Conservation (phyloP, 2,113 vertebrate genomes). For the Scomber colias region DNA sequence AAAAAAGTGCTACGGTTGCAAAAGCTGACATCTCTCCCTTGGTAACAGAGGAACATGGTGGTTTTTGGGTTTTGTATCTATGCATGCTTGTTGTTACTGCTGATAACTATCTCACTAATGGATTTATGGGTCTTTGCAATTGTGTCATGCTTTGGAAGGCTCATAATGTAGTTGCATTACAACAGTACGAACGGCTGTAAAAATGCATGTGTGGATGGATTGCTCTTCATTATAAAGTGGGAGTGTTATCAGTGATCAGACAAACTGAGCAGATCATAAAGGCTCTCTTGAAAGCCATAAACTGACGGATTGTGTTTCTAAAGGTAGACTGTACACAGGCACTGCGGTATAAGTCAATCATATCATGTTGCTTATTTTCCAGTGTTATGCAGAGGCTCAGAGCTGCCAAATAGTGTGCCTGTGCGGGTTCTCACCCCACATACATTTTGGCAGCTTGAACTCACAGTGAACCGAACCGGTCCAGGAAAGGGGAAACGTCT, state of each 20-base stretch:
- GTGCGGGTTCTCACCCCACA: conserved; percentile 37
- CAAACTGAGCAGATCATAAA: conserved; percentile 30
- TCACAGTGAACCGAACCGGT: conserved; percentile 61
- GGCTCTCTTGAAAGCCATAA: conserved; percentile 39
- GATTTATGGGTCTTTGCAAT: conserved; percentile 44
- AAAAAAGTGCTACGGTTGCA: conserved; percentile 28
- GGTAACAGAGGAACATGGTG: conserved; percentile 1
- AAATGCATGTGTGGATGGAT: conserved; percentile 23
- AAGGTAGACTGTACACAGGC: conserved; percentile 26
- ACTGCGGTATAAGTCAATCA: conserved; percentile 37
- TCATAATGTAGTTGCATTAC: conserved; percentile 25
- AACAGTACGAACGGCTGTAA: conserved; percentile 23
- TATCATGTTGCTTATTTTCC: conserved; percentile 55
- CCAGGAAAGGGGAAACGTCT: conserved; percentile 70
- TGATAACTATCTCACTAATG: conserved; percentile 54
- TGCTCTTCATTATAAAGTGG: conserved; percentile 26
- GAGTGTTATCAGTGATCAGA: conserved; percentile 33
- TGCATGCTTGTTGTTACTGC: conserved; percentile 29
- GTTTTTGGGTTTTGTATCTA: conserved; percentile 34
- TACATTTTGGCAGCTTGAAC: conserved; percentile 68
- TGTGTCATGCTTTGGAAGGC: conserved; percentile 22
- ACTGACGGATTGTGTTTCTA: conserved; percentile 12
- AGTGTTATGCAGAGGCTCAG: conserved; percentile 40
- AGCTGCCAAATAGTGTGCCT: conserved; percentile 55
- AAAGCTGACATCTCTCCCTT: conserved; percentile 16